phyloP scores from a whole-genome alignment of 2,888 invertebrate species.

The Thymelicus sylvestris region DNA sequence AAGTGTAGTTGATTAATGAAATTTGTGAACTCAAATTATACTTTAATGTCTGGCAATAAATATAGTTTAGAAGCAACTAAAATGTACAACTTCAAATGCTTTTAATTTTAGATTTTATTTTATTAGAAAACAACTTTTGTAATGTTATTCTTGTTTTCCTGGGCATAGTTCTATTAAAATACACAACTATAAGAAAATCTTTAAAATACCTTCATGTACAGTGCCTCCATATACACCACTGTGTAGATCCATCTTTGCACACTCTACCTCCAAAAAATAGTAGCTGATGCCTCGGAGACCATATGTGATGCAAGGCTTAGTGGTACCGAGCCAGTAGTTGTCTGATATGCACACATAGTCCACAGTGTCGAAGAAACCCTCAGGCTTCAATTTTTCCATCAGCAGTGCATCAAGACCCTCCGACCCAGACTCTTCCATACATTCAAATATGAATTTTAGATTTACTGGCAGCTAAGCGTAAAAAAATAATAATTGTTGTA shows the following conservation, averaged over 20 bases:
- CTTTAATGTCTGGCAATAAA: no score
- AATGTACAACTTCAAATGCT: no score
- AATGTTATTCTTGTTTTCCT: no score
- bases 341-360: constrained; percentile 99
- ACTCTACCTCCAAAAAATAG: constrained; percentile 94
- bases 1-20: no score
- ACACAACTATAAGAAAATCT: constrained; percentile 4
- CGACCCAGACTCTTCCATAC: constrained; percentile 99
- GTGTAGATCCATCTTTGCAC: constrained; percentile 96
- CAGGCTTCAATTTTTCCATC: constrained; percentile 76
- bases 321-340: constrained; percentile 99
- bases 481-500: background rate
- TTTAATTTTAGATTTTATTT: no score
- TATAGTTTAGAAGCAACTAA: no score
- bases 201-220: constrained; percentile 88
- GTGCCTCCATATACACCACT: constrained; percentile 98
- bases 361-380: constrained; percentile 91
- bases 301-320: constrained; percentile 98
- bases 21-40: no score
- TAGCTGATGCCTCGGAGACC: constrained; percentile 97
- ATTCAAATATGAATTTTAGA: constrained; percentile 96
- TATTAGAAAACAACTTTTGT: no score
- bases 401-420: constrained; percentile 97
- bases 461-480: constrained; percentile 87
- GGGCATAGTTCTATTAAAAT: background rate